Conservation (phyloP, 2,797 vertebrate species). For the Acrossocheilus wenchowensis region DNA sequence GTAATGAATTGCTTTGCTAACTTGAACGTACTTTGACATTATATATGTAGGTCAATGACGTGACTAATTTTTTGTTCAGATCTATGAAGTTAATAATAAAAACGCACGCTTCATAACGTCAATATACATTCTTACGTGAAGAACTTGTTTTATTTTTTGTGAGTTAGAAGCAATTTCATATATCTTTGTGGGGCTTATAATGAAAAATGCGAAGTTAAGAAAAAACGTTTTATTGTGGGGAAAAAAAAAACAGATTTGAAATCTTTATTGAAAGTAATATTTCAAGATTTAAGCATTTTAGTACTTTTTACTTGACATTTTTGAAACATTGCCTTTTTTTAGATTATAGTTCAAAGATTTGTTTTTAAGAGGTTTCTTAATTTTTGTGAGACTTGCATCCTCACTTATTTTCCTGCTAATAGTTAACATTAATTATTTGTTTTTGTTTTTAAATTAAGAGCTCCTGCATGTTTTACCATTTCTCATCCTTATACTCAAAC, state of each 20-base stretch:
- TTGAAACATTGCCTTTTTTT: background rate
- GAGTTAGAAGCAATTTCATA: background rate
- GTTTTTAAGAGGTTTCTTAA: background rate
- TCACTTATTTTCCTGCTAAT: background rate
- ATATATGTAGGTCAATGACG: background rate
- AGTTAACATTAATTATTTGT: background rate
- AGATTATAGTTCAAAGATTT: background rate
- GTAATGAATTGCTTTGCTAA: constrained; percentile 35
- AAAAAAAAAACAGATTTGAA: background rate
- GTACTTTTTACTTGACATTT: background rate
- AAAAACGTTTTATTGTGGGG: background rate
- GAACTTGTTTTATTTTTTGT: background rate
- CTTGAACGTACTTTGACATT: background rate
- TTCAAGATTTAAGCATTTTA: background rate
- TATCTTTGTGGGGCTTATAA: background rate
- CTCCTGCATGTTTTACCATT: background rate
- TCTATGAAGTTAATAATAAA: background rate
- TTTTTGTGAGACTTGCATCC: background rate
- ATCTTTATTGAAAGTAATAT: background rate
- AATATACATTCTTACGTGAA: background rate
- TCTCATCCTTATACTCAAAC: background rate
- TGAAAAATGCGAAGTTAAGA: background rate
- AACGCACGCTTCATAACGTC: background rate
- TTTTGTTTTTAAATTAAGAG: background rate
- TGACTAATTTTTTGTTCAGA: background rate